Evolutionary conservation across 2,797 vertebrate species (phyloP), one percentile per base, ranked within the genome.

Genomic region (Myripristis jacobus): DNA sequence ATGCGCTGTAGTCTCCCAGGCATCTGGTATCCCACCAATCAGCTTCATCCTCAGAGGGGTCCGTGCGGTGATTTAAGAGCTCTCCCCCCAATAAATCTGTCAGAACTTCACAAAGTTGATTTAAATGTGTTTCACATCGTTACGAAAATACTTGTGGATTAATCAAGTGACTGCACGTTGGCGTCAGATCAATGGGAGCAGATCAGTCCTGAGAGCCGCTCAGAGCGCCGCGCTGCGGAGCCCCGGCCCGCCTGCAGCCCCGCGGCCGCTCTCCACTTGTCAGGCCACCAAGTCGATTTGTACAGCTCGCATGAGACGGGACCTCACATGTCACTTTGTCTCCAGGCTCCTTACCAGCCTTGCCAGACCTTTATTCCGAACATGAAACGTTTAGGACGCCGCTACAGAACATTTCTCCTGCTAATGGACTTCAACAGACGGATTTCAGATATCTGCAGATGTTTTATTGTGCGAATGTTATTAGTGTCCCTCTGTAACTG

Each of bases 91-190:
- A 91, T 94, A 92, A 93, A 94, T 93, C 91, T 93, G 92, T 92
- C 91, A 88, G 83, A 93, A 91, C 80, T 91, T 91, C 87, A 87
- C 87, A 88, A 92, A 90, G 87, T 92, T 93, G 90, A 92, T 93
- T 91, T 92, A 93, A 92, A 92, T 88, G 81, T 85, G 86, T 92
- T 93, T 93, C 90, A 85, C 87, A 86, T 93, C 85, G 90, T 92
- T 93, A 91, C 92, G 90, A 93, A 93, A 92, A 91, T 91, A 92
- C 89, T 84, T 71, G 79, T 29, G 92, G 92, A 92, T 92, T 93
- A 91, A 91, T 93, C 81, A 90, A 86, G 75, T 82, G 87, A 69
- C 81, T 82, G 72, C 80, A 44, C 62, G 69, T 58, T 86, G 85
- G 87, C 82, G 55, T 86, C 82, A 77, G 62, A 87, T 91, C 83